Conservation (phyloP, 1,140 invertebrate genomes). For the Berghia stephanieae region DNA sequence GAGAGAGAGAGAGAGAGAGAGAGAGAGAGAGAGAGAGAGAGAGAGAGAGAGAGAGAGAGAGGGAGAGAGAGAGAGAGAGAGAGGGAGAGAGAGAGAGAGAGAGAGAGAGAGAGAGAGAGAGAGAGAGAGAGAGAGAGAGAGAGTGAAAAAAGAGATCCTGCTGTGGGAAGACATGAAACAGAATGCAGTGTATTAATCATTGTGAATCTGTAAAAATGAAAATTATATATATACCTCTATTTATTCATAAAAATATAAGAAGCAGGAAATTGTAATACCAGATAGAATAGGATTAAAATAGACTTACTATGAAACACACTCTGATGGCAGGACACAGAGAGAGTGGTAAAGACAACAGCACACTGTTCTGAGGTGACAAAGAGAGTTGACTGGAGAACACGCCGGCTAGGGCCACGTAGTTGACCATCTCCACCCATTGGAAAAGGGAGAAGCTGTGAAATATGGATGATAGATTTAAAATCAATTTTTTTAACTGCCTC, state of each 20-base stretch:
- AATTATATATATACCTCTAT: not conserved
- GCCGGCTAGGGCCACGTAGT: conserved; percentile 35
- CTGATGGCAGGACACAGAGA: conserved; percentile 34
- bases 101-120: too few species aligned
- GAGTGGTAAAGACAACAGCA: conserved; percentile 19
- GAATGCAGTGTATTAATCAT: too few species aligned
- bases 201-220: not conserved
- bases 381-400: conserved; percentile 26
- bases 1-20: too few species aligned
- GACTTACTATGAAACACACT: conserved; percentile 28
- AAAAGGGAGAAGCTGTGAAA: conserved; percentile 45
- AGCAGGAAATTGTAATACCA: not conserved
- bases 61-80: too few species aligned
- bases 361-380: not conserved
- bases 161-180: too few species aligned
- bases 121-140: too few species aligned
- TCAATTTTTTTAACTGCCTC: not conserved
- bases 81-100: too few species aligned
- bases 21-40: too few species aligned
- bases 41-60: too few species aligned
- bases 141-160: too few species aligned
- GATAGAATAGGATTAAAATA: not conserved
- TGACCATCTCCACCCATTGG: conserved; percentile 47
- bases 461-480: too few species aligned
- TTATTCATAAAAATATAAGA: not conserved